These are phyloP conservation scores for Nannobrachium achirus DNA, from an alignment of 2,113 vertebrate species.

Conservation along the genomic window DNA sequence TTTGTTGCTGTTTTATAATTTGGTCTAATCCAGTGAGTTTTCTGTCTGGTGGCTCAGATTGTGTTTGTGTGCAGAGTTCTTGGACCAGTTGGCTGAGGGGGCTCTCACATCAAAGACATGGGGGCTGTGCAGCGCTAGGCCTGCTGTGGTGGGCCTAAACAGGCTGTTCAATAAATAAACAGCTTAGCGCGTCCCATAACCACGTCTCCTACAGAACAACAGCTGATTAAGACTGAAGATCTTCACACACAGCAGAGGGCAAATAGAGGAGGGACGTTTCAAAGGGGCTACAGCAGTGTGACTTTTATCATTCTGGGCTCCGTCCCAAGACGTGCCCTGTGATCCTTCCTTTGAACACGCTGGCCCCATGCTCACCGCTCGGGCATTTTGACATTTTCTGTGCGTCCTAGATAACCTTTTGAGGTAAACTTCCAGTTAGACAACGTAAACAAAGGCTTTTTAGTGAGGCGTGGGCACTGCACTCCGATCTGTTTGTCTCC, in stretches of 20 bases:
- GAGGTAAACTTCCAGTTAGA: conserved; percentile 64
- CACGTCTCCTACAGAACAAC: conserved; percentile 65
- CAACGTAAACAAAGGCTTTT: conserved; percentile 63
- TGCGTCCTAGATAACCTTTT: conserved; percentile 66
- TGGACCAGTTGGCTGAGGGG: too few species aligned
- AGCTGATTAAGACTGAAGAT: conserved; percentile 75
- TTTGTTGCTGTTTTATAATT: too few species aligned
- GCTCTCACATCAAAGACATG: conserved; percentile 56
- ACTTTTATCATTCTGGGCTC: conserved; percentile 40
- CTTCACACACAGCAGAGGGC: conserved; percentile 62
- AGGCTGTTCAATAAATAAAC: conserved; percentile 79
- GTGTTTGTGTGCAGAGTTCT: too few species aligned
- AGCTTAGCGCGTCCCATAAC: conserved; percentile 71
- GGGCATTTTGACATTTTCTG: conserved; percentile 65
- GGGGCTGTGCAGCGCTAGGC: conserved; percentile 47
- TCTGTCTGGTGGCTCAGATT: too few species aligned
- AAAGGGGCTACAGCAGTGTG: conserved; percentile 49
- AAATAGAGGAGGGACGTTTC: conserved; percentile 61
- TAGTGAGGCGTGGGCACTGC: conserved; percentile 55
- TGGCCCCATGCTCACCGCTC: conserved; percentile 46
- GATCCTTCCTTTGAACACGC: conserved; percentile 22
- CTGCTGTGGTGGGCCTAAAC: conserved; percentile 60
- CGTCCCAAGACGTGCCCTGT: conserved; percentile 43
- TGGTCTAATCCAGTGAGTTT: too few species aligned
- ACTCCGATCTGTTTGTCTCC: neutral